Evolutionary conservation across 2,113 vertebrate genomes (phyloP).

Genomic region (Theropithecus gelada): DNA sequence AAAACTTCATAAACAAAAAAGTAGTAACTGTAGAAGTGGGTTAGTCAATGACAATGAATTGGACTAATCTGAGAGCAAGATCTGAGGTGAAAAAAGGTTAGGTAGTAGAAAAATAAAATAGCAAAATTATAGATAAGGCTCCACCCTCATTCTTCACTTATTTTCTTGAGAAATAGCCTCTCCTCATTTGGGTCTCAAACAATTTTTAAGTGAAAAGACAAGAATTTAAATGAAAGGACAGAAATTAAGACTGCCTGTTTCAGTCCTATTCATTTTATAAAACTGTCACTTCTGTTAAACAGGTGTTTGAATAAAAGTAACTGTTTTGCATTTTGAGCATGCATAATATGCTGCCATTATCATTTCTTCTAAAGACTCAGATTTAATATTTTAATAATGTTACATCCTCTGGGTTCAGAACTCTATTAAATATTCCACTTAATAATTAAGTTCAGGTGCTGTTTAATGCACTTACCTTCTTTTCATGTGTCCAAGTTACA

Average conservation of each 20-base stretch:
- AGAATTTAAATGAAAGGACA: neutral
- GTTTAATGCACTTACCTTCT: neutral
- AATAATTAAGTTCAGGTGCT: constrained; percentile 18
- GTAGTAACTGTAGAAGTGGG: fast-evolving
- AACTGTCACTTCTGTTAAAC: constrained; percentile 25
- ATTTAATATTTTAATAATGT: constrained; percentile 49
- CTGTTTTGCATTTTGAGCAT: constrained; percentile 56
- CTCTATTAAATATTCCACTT: constrained; percentile 6
- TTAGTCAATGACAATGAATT: neutral
- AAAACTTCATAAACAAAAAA: neutral
- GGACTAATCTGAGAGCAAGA: neutral
- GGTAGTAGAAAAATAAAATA: neutral
- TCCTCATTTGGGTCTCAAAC: neutral
- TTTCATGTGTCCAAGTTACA: neutral
- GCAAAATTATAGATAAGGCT: neutral
- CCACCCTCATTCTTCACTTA: neutral
- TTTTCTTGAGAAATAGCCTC: neutral
- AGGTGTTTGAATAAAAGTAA: constrained; percentile 57
- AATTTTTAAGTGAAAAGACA: constrained; percentile 17
- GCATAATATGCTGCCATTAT: constrained; percentile 7
- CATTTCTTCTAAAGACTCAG: constrained; percentile 13
- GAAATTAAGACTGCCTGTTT: neutral
- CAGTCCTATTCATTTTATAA: neutral
- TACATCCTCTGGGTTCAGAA: constrained; percentile 10
- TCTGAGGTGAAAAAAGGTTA: neutral